These are phyloP conservation scores for Agrochola lychnidis DNA, from an alignment of 2,888 invertebrate genomes.

Conservation along the genomic window DNA sequence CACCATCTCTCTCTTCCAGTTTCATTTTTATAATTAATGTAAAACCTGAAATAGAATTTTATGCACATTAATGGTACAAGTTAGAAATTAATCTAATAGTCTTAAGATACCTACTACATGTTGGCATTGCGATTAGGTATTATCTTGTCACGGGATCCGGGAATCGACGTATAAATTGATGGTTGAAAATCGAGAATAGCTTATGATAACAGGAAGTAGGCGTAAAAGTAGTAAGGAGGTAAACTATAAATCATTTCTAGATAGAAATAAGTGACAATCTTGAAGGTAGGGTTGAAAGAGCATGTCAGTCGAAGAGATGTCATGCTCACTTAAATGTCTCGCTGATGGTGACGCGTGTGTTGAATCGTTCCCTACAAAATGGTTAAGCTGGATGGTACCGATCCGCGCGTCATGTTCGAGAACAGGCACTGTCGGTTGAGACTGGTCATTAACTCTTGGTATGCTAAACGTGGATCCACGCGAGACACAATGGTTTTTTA, in stretches of 20 bases:
- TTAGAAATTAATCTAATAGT: not conserved
- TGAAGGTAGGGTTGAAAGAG: not conserved
- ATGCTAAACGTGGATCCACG: too few relatives aligned
- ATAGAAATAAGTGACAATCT: not conserved
- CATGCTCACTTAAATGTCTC: too few relatives aligned
- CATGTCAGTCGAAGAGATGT: too few relatives aligned
- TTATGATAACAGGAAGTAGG: not conserved
- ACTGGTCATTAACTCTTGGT: too few relatives aligned
- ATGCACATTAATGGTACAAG: not conserved
- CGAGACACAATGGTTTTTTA: too few relatives aligned
- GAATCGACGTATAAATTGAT: not conserved
- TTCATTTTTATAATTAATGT: slow-evolving; percentile 88
- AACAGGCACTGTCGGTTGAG: too few relatives aligned
- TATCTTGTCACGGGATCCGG: not conserved
- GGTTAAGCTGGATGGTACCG: too few relatives aligned
- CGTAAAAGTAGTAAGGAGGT: not conserved
- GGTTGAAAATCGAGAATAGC: slow-evolving; percentile 4
- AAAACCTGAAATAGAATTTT: slow-evolving; percentile 75
- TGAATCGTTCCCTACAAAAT: too few relatives aligned
- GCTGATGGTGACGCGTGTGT: too few relatives aligned
- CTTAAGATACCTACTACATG: not conserved
- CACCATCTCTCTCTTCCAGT: slow-evolving; percentile 68
- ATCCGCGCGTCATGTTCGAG: too few relatives aligned
- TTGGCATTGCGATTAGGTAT: slow-evolving; percentile 8
- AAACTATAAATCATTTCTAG: not conserved